Percentiles rank a stretch among this genome's conserved stretches.
These are phyloP conservation scores for Neolamprologus kungweensis DNA, from an alignment of 2,113 vertebrate species.

Conservation along the genomic window DNA sequence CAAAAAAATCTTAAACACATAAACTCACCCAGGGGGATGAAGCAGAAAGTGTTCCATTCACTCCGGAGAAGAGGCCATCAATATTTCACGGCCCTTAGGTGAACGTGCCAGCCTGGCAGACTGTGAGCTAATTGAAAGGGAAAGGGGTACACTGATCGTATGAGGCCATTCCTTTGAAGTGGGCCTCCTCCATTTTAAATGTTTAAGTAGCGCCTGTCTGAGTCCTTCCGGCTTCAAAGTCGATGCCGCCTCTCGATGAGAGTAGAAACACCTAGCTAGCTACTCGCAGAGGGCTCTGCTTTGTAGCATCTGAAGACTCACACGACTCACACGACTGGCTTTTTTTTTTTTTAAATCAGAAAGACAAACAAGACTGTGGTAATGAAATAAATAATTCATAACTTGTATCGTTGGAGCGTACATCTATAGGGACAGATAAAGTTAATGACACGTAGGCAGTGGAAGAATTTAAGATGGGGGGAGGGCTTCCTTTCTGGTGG, in stretches of 20 bases:
- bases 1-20: conserved; percentile 37
- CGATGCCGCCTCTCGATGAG: neutral
- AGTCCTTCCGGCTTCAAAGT: conserved; percentile 12
- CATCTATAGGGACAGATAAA: conserved; percentile 33
- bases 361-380: neutral
- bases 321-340: neutral
- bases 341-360: neutral
- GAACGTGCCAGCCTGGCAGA: conserved; percentile 41
- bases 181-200: conserved; percentile 59
- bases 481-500: neutral
- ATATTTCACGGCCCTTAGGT: conserved; percentile 60
- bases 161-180: conserved; percentile 58
- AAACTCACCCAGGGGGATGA: conserved; percentile 32
- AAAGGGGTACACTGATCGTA: conserved; percentile 60
- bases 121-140: conserved; percentile 59
- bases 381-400: conserved; percentile 38
- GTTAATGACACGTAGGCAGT: conserved; percentile 29
- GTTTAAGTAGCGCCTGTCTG: conserved; percentile 55
- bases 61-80: conserved; percentile 44
- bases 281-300: neutral
- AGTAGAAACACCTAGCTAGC: neutral
- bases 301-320: neutral
- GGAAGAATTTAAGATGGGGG: neutral
- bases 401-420: neutral
- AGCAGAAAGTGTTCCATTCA: conserved; percentile 20